Conservation (phyloP, 1,140 invertebrate species). For the Lucilia sericata region DNA sequence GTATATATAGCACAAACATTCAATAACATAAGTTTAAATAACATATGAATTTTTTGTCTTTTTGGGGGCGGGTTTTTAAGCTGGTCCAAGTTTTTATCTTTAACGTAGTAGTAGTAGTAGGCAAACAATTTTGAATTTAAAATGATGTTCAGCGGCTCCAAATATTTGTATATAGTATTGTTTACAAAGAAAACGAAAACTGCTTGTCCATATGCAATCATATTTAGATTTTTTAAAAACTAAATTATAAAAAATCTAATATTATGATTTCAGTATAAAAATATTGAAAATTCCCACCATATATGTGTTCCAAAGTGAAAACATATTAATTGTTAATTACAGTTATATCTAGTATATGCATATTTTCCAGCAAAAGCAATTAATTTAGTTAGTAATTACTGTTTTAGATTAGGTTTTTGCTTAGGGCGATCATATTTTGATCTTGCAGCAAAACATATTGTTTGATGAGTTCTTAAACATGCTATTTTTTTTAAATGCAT, state of each 20-base stretch:
- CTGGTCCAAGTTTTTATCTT: no score
- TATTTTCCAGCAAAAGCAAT: constrained; percentile 4
- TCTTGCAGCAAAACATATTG: background rate
- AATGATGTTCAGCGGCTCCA: background rate
- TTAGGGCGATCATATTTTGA: background rate
- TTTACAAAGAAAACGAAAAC: background rate
- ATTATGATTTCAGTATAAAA: background rate
- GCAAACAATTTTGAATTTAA: background rate
- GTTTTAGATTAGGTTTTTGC: no score
- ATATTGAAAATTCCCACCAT: constrained; percentile 5
- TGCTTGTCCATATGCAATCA: background rate
- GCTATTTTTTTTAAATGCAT: no score
- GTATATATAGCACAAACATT: no score
- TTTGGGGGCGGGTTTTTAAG: no score
- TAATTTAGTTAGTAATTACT: background rate
- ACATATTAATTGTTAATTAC: background rate
- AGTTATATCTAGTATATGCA: background rate
- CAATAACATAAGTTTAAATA: no score
- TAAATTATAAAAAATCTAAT: background rate
- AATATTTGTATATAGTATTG: background rate
- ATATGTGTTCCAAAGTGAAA: constrained; percentile 29
- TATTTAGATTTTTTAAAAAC: background rate
- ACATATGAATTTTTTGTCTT: no score
- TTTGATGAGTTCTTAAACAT: background rate
- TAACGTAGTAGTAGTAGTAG: background rate